A percentile compares a stretch with the other conserved stretches of the same genome.
Evolutionary conservation across 2,113 vertebrate species (phyloP).

Genomic region (Pogonocichla stellata): DNA sequence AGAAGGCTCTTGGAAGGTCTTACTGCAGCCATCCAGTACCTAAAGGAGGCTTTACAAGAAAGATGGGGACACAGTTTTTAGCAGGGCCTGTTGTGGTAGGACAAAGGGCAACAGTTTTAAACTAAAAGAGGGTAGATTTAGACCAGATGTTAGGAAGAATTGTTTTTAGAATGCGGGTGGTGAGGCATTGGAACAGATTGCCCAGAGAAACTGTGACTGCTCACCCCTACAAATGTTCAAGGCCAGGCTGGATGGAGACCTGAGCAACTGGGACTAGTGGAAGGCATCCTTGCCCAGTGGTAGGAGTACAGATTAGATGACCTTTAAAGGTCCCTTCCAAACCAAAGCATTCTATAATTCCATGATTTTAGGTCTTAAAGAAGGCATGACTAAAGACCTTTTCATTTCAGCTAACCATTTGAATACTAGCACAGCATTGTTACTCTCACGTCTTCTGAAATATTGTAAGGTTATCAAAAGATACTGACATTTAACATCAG

Average conservation of each 20-base stretch:
- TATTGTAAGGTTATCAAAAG: neutral
- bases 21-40: neutral
- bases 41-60: neutral
- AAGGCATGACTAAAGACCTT: neutral
- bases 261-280: neutral
- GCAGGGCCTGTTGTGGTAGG: neutral
- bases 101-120: neutral
- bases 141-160: neutral
- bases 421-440: neutral
- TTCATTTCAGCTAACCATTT: neutral
- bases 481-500: neutral
- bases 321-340: neutral
- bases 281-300: neutral
- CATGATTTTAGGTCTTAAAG: neutral
- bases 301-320: neutral
- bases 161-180: neutral
- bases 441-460: neutral
- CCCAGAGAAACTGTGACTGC: neutral
- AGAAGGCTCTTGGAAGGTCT: neutral
- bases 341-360: neutral
- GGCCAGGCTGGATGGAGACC: neutral
- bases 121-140: neutral
- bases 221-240: neutral
- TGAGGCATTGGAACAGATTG: neutral
- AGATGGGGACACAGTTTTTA: neutral